These are phyloP conservation scores for Sciurus carolinensis DNA, from an alignment of 2,797 vertebrate species.

Conservation along the genomic window DNA sequence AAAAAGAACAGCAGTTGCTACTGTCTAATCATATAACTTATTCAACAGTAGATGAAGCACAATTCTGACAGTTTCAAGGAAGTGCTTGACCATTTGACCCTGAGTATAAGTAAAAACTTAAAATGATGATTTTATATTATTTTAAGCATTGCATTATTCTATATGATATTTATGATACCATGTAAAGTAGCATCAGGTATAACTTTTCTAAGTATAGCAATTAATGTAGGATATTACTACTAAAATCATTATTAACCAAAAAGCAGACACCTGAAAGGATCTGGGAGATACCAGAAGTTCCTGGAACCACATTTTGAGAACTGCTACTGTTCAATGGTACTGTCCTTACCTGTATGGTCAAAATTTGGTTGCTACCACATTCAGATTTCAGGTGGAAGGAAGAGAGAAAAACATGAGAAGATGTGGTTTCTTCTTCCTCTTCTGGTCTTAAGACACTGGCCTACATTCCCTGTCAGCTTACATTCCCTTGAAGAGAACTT, in stretches of 20 bases:
- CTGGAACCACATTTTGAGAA: background rate
- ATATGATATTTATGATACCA: background rate
- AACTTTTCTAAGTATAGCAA: conserved; percentile 17
- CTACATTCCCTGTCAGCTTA: background rate
- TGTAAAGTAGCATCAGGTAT: background rate
- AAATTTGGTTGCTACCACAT: background rate
- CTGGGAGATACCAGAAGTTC: background rate
- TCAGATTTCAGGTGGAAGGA: background rate
- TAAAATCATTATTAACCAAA: conserved; percentile 53
- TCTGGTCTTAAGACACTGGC: background rate
- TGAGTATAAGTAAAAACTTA: conserved; percentile 1
- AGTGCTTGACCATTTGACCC: background rate
- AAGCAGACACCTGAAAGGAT: background rate
- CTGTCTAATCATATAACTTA: background rate
- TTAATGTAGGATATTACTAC: background rate
- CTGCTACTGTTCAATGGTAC: background rate
- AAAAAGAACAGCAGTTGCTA: background rate
- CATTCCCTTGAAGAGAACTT: background rate
- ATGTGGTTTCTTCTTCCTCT: background rate
- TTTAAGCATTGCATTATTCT: background rate
- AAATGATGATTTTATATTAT: background rate
- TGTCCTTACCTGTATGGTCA: background rate
- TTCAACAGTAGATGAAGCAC: background rate
- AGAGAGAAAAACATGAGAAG: background rate
- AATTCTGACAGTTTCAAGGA: conserved; percentile 45